A percentile compares a stretch with the other conserved stretches of the same genome.
Conservation (phyloP, 1,140 invertebrate genomes). For the Hyles euphorbiae region DNA sequence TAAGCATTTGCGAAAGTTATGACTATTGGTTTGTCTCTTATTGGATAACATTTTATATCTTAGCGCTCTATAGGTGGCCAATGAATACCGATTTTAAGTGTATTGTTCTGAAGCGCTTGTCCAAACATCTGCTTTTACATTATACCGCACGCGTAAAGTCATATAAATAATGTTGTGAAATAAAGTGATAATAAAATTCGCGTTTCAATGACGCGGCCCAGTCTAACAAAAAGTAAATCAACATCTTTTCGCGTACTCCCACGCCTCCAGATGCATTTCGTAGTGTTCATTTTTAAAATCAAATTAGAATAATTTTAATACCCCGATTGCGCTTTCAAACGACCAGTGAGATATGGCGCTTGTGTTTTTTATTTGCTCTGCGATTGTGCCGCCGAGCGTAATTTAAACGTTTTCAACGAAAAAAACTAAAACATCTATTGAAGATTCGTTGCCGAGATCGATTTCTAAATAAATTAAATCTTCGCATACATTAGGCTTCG, state of each 20-base stretch:
- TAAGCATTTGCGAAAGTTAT: conserved; percentile 22
- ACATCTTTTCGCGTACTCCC: conserved; percentile 22
- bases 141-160: too few relatives aligned
- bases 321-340: conserved; percentile 24
- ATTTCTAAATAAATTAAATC: too few relatives aligned
- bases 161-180: too few relatives aligned
- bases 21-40: conserved; percentile 11
- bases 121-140: too few relatives aligned
- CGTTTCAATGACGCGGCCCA: conserved; percentile 2
- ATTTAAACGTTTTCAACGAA: not conserved
- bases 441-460: too few relatives aligned
- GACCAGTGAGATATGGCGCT: conserved; percentile 33
- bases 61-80: not conserved
- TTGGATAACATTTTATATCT: not conserved
- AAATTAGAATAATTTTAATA: conserved; percentile 49
- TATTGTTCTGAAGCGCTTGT: too few relatives aligned
- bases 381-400: conserved; percentile 6
- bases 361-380: conserved; percentile 24
- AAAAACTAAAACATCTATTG: not conserved
- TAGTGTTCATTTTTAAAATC: conserved; percentile 27
- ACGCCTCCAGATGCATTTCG: conserved; percentile 29
- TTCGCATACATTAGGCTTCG: too few relatives aligned
- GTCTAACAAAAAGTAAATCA: conserved; percentile 21
- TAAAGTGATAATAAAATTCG: too few relatives aligned
- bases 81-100: too few relatives aligned